Conservation (phyloP, 2,113 vertebrate genomes). For the Nanorana parkeri region DNA sequence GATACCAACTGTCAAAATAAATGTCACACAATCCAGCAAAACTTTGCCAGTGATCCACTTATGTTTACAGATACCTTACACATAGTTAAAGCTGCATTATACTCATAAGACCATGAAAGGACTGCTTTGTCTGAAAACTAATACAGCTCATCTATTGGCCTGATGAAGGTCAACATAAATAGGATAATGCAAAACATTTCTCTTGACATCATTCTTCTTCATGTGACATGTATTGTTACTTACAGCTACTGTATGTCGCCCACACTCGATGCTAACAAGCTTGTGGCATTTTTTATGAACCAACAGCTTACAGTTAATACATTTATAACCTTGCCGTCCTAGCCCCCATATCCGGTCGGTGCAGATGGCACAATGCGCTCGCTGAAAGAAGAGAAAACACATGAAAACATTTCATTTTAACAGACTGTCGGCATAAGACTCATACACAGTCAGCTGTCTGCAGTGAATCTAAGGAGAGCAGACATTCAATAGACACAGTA, state of each 20-base stretch:
- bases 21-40: no score
- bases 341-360: constrained; percentile 97
- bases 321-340: constrained; percentile 97
- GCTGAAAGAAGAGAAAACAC: constrained; percentile 69
- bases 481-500: no score
- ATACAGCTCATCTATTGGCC: no score
- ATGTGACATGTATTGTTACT: constrained; percentile 58
- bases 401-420: constrained; percentile 14
- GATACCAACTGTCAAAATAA: no score
- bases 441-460: background rate
- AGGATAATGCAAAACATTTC: no score
- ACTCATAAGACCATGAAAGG: no score
- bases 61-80: no score
- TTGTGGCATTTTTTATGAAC: constrained; percentile 99
- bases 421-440: background rate
- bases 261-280: constrained; percentile 89
- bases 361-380: constrained; percentile 97
- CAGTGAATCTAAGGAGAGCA: background rate
- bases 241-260: constrained; percentile 80
- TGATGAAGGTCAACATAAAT: no score
- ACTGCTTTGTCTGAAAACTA: no score
- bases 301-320: constrained; percentile 97
- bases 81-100: no score
- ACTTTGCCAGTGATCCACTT: no score
- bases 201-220: no score